These are phyloP conservation scores for Agrilus planipennis DNA, from an alignment of 1,140 invertebrate species.

Conservation along the genomic window DNA sequence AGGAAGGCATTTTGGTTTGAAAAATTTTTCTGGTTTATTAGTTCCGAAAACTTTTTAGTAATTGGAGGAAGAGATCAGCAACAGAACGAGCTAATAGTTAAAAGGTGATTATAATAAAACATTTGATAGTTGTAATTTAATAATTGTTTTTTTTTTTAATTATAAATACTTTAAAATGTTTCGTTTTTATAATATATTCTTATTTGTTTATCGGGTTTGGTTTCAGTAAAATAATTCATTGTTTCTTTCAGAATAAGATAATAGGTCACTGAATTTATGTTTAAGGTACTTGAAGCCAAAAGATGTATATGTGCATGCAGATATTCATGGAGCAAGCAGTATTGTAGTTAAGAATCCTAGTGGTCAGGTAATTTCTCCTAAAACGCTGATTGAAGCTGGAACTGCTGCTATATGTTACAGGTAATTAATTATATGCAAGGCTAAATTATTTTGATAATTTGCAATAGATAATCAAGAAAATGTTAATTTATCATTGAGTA, in stretches of 20 bases:
- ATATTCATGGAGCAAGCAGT: conserved; percentile 90
- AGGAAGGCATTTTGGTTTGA: conserved; percentile 96
- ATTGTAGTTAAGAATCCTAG: conserved; percentile 86
- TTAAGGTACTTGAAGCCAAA: conserved; percentile 62
- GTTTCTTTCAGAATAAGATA: conserved; percentile 1
- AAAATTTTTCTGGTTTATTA: conserved; percentile 99
- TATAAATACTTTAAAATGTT: no score
- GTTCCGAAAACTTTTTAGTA: conserved; percentile 94
- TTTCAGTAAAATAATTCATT: no score
- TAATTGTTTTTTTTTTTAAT: no score
- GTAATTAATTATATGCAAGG: no score
- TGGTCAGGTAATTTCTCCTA: conserved; percentile 66
- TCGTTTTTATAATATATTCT: no score
- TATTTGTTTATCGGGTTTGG: no score
- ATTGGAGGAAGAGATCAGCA: conserved; percentile 95
- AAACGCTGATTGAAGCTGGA: conserved; percentile 93
- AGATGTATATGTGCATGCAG: conserved; percentile 87
- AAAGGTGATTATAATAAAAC: conserved; percentile 44
- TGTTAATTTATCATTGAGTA: no score
- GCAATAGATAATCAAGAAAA: no score
- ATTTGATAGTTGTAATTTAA: no score
- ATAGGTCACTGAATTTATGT: conserved; percentile 7
- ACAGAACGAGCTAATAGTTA: conserved; percentile 96
- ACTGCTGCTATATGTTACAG: conserved; percentile 94
- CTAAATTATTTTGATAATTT: no score